These are phyloP conservation scores for Stegostoma tigrinum DNA, from an alignment of 2,113 vertebrate genomes.

Conservation along the genomic window DNA sequence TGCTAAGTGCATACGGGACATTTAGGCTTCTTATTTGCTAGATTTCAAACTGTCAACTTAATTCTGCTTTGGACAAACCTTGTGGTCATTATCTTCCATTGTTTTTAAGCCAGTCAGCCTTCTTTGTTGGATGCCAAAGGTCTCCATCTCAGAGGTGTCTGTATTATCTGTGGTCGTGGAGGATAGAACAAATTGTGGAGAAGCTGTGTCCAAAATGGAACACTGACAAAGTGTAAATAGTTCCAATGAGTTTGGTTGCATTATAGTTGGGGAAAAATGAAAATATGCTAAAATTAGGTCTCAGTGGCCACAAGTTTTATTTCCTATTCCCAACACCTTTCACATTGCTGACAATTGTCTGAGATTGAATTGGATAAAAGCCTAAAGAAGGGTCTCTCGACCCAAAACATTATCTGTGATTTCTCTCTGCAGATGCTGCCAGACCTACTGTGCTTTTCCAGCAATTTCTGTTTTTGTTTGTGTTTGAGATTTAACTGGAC, in stretches of 20 bases:
- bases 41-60: neutral
- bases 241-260: neutral
- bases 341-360: too few species aligned
- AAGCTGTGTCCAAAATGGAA: neutral
- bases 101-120: neutral
- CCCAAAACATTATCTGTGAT: too few species aligned
- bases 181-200: neutral
- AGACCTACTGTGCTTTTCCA: too few species aligned
- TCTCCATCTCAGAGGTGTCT: neutral
- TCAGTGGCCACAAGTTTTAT: neutral
- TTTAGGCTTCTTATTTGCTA: too few species aligned
- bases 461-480: too few species aligned
- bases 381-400: too few species aligned
- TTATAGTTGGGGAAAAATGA: neutral
- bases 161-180: neutral
- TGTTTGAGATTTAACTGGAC: too few species aligned
- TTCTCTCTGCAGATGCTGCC: too few species aligned
- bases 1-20: neutral
- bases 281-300: neutral
- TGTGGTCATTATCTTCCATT: neutral
- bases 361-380: too few species aligned
- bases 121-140: neutral
- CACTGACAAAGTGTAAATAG: neutral
- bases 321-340: too few species aligned
- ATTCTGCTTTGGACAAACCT: neutral